Conservation (phyloP, 2,888 invertebrate genomes). For the Noctua comes region DNA sequence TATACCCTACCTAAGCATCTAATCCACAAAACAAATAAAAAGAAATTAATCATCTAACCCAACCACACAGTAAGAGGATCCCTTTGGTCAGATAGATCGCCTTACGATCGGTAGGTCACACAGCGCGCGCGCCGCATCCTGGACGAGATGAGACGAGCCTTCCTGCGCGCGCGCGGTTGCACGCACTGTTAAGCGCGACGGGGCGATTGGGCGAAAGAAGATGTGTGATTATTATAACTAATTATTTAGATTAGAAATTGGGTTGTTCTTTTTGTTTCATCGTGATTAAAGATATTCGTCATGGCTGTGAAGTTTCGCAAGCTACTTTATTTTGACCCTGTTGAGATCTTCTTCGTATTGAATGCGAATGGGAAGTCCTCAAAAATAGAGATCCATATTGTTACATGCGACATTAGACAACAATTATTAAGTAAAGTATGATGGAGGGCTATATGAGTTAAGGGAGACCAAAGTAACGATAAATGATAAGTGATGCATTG, state of each 20-base stretch:
- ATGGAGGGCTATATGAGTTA: neutral
- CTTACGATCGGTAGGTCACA: conserved; percentile 69
- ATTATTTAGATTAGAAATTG: neutral
- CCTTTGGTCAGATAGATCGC: conserved; percentile 68
- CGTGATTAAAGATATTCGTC: neutral
- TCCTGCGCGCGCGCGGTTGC: conserved; percentile 89
- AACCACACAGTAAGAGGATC: conserved; percentile 78
- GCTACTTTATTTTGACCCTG: neutral
- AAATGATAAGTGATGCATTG: neutral
- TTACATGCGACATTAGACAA: neutral
- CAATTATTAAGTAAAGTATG: neutral
- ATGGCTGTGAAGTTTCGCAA: neutral
- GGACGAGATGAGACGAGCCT: conserved; percentile 89
- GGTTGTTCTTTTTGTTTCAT: neutral
- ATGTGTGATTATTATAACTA: conserved; percentile 5
- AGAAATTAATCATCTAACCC: conserved; percentile 16
- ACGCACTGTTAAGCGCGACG: conserved; percentile 88
- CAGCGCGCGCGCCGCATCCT: conserved; percentile 86
- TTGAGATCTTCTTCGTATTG: neutral
- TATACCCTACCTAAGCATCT: conserved; percentile 1
- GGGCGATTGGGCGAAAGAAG: conserved; percentile 61
- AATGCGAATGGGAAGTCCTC: neutral
- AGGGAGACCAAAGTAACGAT: neutral
- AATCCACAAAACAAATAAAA: conserved; percentile 3
- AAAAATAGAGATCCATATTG: neutral